phyloP scores from a whole-genome alignment of 2,797 vertebrate genomes.

The Amblyraja radiata region DNA sequence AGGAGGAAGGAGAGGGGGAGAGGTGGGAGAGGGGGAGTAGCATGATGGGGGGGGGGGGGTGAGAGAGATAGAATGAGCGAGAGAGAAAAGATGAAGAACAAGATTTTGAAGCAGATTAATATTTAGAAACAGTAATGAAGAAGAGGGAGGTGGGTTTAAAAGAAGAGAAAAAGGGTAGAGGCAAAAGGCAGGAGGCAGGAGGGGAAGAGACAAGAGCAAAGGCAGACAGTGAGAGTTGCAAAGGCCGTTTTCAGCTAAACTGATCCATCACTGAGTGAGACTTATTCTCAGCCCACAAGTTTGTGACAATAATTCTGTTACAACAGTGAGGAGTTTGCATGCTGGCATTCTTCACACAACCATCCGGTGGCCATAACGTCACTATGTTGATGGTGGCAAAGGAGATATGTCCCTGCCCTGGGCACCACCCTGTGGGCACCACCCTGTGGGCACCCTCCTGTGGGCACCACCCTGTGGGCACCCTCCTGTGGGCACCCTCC shows the following conservation, averaged over 20 bases:
- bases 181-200: not conserved
- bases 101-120: not conserved
- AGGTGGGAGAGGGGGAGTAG: too few species aligned
- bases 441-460: too few species aligned
- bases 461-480: too few species aligned
- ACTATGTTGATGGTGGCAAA: too few species aligned
- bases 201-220: constrained; percentile 17
- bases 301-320: not conserved
- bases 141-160: constrained; percentile 26
- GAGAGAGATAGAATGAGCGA: not conserved
- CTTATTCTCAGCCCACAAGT: not conserved
- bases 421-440: too few species aligned
- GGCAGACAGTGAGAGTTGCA: constrained; percentile 33
- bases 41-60: not conserved
- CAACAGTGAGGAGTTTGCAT: not conserved
- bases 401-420: too few species aligned
- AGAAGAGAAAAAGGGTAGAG: not conserved
- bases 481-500: too few species aligned
- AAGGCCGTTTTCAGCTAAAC: not conserved
- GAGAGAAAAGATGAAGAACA: not conserved
- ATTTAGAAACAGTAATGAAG: not conserved
- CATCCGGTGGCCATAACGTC: too few species aligned
- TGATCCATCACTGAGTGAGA: not conserved
- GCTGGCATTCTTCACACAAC: too few species aligned
- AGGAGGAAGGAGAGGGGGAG: constrained; percentile 17